Evolutionary conservation across 2,113 vertebrate species (phyloP).

Genomic region (Amia ocellicauda): DNA sequence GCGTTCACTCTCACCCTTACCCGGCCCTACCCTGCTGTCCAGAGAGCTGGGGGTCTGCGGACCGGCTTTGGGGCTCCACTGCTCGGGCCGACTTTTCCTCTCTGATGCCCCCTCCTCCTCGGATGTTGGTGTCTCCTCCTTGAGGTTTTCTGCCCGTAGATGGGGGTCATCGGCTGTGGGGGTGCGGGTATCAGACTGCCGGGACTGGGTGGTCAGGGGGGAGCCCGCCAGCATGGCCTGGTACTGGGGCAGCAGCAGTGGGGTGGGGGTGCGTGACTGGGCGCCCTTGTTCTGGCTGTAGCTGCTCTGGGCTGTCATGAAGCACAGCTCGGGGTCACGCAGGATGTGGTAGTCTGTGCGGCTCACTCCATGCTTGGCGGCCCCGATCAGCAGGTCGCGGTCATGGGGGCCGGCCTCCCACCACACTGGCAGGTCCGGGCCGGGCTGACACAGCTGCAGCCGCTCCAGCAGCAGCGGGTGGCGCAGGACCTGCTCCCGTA

Average conservation of each 20-base stretch:
- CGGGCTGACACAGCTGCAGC: slow-evolving; percentile 84
- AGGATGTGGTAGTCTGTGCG: slow-evolving; percentile 98
- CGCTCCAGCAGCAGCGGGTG: slow-evolving; percentile 84
- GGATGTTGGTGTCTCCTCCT: slow-evolving; percentile 76
- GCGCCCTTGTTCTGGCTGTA: slow-evolving; percentile 86
- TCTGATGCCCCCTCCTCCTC: slow-evolving; percentile 74
- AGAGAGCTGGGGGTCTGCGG: slow-evolving; percentile 60
- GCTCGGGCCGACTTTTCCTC: slow-evolving; percentile 66
- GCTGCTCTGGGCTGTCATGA: slow-evolving; percentile 87
- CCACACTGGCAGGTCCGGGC: slow-evolving; percentile 91
- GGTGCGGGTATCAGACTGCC: slow-evolving; percentile 62
- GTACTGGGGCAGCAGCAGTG: slow-evolving; percentile 68
- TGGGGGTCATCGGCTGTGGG: slow-evolving; percentile 63
- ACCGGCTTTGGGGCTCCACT: slow-evolving; percentile 68
- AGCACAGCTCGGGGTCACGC: slow-evolving; percentile 91
- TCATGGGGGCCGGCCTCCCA: slow-evolving; percentile 92
- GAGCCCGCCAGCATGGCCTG: slow-evolving; percentile 72
- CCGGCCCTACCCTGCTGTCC: slow-evolving; percentile 66
- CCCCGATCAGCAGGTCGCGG: slow-evolving; percentile 89
- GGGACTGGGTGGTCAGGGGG: slow-evolving; percentile 65
- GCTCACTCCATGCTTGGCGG: slow-evolving; percentile 95
- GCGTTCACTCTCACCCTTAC: slow-evolving; percentile 56
- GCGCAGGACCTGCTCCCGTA: slow-evolving; percentile 90
- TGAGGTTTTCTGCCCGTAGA: slow-evolving; percentile 56
- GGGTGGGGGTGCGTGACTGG: slow-evolving; percentile 68